phyloP scores from a whole-genome alignment of 2,797 vertebrate species.

The Enteromius unitaeniatus region DNA sequence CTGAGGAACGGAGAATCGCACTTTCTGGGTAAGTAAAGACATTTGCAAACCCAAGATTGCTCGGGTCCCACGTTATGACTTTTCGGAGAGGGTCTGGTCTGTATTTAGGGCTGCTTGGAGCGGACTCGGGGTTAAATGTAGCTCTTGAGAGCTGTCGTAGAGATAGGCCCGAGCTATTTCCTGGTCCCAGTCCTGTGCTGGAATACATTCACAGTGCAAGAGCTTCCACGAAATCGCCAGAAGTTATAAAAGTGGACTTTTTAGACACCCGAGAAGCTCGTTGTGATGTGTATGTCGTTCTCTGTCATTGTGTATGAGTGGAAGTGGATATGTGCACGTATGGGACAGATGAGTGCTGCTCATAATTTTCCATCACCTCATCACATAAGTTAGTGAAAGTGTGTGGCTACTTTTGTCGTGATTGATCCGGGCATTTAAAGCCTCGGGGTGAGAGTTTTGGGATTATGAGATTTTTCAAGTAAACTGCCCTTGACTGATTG shows the following conservation, averaged over 20 bases:
- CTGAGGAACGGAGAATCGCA: conserved; percentile 57
- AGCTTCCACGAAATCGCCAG: conserved; percentile 31
- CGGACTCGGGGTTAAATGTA: not conserved
- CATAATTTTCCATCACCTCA: conserved; percentile 44
- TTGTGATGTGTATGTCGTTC: not conserved
- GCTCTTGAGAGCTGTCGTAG: conserved; percentile 49
- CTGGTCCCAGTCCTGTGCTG: conserved; percentile 57
- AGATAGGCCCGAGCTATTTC: conserved; percentile 68
- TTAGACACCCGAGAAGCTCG: not conserved
- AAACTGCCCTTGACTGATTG: not conserved
- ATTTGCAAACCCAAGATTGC: conserved; percentile 12
- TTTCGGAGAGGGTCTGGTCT: conserved; percentile 5
- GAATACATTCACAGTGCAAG: conserved; percentile 39
- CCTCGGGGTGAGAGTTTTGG: not conserved
- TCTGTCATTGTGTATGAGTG: not conserved
- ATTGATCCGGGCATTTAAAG: not conserved
- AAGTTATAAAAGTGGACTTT: conserved; percentile 59
- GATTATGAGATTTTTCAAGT: not conserved
- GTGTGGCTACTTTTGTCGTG: conserved; percentile 6
- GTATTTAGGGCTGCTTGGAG: conserved; percentile 4
- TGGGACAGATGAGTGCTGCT: conserved; percentile 9
- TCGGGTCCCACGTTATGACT: not conserved
- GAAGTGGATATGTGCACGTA: not conserved
- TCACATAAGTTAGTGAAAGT: conserved; percentile 37
- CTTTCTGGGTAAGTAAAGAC: conserved; percentile 63